Base-by-base conservation (phyloP, 1,140 invertebrate genomes). In the Ptiloglossa arizonensis region DNA sequence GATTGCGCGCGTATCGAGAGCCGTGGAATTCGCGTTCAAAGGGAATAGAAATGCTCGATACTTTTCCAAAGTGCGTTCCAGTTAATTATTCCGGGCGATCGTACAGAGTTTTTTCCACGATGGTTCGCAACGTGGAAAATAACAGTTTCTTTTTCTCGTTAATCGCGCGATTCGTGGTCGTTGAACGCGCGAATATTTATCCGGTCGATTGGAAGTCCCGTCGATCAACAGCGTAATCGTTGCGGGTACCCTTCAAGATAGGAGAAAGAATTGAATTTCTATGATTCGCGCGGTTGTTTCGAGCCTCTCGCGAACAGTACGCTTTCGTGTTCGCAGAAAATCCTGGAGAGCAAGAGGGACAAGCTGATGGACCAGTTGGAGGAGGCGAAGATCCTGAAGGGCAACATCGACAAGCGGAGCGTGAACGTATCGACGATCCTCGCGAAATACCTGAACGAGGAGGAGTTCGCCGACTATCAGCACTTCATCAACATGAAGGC, bases 401-500 rank as follows among this genome's bases (percentile, higher is more conserved):
- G 95, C 70, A 96, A 96, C 89, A 97, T 98, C 78, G 97, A 98
- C 89, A 94, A 95, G 62, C 94, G 97, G 32, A 96, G 96, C 84
- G 91, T 94, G n/a, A 95, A 94, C 88, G 96, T 98, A 15, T 95
- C 95, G 9, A 94, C 94, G 41, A 95, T 97, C 72, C 93, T 98
- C 56, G 94, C 94, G 67, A 95, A 96, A 89, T 96, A 96, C 91
- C 93, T 98, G 69, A 94, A 94, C 73, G 93, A 94, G 19, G 95
- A 96, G 63, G 95, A 97, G 86, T 96, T 95, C 89, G 95, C 95
- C 29, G 96, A 98, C 86, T 98, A 97, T 88, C 95, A 97, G 84
- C 96, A 97, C 89, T 98, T 97, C 90, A 96, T 98, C 84, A 96
- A 96, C 87, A 97, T 97, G 96, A 98, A 98, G 93, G 96, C 96